These are phyloP conservation scores for Piaya cayana DNA, from an alignment of 2,113 vertebrate species.

Conservation along the genomic window DNA sequence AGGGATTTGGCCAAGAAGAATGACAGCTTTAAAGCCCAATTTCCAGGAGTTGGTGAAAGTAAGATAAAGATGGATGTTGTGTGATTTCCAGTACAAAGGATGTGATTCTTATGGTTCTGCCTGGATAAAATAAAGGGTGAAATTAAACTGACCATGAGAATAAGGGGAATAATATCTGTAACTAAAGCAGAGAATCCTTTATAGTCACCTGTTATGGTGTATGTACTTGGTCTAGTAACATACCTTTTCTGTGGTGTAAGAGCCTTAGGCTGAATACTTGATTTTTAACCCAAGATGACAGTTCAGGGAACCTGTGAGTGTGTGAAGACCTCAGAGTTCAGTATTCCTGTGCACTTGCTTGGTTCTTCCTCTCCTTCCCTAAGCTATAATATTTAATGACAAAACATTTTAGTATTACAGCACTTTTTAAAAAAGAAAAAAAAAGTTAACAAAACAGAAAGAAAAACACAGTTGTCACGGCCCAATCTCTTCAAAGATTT, in stretches of 20 bases:
- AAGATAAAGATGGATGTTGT: not conserved
- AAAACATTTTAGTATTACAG: not conserved
- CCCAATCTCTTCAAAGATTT: not conserved
- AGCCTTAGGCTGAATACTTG: not conserved
- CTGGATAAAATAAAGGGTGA: conserved; percentile 1
- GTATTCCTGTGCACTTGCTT: not conserved
- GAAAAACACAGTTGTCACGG: not conserved
- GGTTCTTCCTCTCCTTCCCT: not conserved
- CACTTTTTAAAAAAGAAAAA: not conserved
- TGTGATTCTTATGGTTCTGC: not conserved
- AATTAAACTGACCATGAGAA: not conserved
- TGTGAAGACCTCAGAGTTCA: not conserved
- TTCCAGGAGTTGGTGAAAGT: not conserved
- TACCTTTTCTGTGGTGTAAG: not conserved
- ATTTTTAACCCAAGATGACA: not conserved
- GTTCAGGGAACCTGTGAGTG: not conserved
- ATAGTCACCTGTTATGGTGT: not conserved
- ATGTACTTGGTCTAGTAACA: not conserved
- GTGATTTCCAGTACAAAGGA: conserved; percentile 9
- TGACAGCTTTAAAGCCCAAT: not conserved
- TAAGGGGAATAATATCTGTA: not conserved
- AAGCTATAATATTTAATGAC: not conserved
- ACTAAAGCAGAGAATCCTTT: not conserved
- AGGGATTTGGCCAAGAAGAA: conserved; percentile 4
- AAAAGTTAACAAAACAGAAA: not conserved